These are phyloP conservation scores for Morelia viridis DNA, from an alignment of 2,797 vertebrate genomes.

Conservation along the genomic window DNA sequence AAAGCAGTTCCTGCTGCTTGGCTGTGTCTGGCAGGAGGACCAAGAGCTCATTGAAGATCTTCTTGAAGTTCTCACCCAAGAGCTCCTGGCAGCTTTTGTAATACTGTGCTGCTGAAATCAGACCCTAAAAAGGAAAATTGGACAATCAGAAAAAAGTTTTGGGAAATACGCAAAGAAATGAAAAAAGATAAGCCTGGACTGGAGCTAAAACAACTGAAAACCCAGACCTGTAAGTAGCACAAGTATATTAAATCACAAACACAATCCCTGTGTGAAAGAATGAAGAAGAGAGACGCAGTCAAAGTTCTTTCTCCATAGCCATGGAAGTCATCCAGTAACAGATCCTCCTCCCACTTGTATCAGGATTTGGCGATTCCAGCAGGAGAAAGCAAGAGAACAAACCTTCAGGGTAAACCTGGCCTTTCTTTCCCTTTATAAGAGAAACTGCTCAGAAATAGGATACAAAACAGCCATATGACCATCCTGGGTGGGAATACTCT, in stretches of 20 bases:
- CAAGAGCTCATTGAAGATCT: constrained; percentile 92
- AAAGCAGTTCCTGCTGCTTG: constrained; percentile 96
- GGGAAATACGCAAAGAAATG: background rate
- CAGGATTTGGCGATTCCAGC: too few species aligned
- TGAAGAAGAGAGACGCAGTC: background rate
- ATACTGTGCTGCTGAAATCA: constrained; percentile 89
- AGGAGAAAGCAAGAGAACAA: background rate
- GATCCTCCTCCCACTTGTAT: background rate
- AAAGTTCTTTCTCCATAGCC: background rate
- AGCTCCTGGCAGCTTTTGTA: constrained; percentile 91
- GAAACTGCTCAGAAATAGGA: background rate
- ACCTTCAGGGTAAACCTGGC: background rate
- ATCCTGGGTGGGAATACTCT: too few species aligned
- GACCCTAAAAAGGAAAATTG: constrained; percentile 72
- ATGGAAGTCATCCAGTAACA: background rate
- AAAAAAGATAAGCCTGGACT: background rate
- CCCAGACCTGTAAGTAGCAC: background rate
- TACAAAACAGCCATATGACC: too few species aligned
- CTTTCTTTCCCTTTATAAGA: background rate
- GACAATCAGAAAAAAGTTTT: background rate
- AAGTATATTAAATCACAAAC: background rate
- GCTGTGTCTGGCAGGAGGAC: constrained; percentile 90
- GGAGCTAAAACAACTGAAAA: background rate
- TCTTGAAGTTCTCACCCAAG: constrained; percentile 88
- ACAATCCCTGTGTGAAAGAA: background rate